Percentiles rank a stretch among this genome's conserved stretches.
Evolutionary conservation across 64 coral and sea anemone species (phyloP).

Genomic region (Porites lutea): DNA sequence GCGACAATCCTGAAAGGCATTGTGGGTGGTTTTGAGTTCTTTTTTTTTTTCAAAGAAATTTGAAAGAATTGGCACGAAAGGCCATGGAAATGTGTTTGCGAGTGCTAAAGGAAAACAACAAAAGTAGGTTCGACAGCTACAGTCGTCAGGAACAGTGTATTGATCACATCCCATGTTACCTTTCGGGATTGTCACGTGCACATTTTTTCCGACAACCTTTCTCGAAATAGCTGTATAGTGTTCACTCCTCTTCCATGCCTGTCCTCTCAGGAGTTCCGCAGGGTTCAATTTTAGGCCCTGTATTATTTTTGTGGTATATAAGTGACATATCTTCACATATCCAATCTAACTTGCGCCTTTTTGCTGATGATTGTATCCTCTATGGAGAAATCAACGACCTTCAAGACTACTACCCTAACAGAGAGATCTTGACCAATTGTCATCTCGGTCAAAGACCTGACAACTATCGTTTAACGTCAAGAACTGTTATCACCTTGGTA

Average conservation of each 20-base stretch:
- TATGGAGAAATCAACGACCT: neutral
- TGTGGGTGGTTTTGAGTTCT: too few species aligned
- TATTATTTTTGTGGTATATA: constrained; percentile 35
- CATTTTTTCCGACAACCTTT: too few species aligned
- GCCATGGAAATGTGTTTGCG: too few species aligned
- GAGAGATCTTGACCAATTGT: neutral
- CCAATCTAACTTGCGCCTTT: constrained; percentile 11
- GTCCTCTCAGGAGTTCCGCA: constrained; percentile 58
- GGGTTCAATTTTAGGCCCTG: constrained; percentile 25
- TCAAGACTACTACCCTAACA: neutral
- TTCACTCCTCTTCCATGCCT: neutral
- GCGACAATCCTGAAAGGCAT: too few species aligned
- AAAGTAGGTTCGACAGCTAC: too few species aligned
- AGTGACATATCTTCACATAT: neutral
- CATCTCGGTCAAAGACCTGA: neutral
- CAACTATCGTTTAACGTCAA: neutral
- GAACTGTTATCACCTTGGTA: neutral
- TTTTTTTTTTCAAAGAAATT: too few species aligned
- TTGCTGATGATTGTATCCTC: constrained; percentile 27
- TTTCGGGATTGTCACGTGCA: neutral
- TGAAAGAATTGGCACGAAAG: too few species aligned
- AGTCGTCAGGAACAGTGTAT: too few species aligned
- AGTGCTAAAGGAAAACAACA: too few species aligned
- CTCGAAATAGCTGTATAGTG: neutral
- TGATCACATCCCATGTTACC: too few species aligned